Percentiles rank a stretch among this genome's conserved stretches.
Evolutionary conservation across 2,888 invertebrate genomes (phyloP).

Genomic region (Smittia aterrima): DNA sequence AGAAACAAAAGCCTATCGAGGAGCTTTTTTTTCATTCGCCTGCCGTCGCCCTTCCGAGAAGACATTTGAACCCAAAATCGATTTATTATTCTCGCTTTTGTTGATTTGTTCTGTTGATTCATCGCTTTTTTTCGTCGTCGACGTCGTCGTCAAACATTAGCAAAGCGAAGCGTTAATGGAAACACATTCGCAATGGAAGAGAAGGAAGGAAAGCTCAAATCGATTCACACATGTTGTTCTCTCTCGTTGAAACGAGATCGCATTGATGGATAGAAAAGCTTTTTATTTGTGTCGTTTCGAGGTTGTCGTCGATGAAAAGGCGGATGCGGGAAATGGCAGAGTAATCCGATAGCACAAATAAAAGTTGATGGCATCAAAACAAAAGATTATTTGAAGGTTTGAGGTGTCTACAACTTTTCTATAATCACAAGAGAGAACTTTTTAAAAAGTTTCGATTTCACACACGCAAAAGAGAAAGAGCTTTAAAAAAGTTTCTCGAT

Average conservation of each 20-base stretch:
- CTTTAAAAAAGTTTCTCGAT: background rate
- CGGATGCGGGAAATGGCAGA: conserved; percentile 9
- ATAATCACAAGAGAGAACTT: too few relatives aligned
- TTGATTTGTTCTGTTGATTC: conserved; percentile 35
- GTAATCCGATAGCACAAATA: conserved; percentile 17
- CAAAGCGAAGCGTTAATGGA: conserved; percentile 28
- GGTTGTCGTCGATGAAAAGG: background rate
- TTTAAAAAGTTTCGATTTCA: background rate
- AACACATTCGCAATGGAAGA: background rate
- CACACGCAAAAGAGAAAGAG: background rate
- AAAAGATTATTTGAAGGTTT: background rate
- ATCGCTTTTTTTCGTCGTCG: background rate
- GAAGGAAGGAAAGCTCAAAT: conserved; percentile 4
- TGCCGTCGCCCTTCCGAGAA: background rate
- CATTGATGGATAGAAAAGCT: conserved; percentile 15
- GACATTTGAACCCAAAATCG: conserved; percentile 36
- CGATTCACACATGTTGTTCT: conserved; percentile 32
- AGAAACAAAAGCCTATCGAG: background rate
- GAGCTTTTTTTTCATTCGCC: background rate
- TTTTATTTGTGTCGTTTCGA: background rate
- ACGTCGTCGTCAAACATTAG: conserved; percentile 12
- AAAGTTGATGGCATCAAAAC: background rate
- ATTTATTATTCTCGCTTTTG: conserved; percentile 33
- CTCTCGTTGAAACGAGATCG: background rate
- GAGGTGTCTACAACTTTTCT: too few relatives aligned